Evolutionary conservation across 2,113 vertebrate species (phyloP).

Genomic region (Stigmatopora argus): DNA sequence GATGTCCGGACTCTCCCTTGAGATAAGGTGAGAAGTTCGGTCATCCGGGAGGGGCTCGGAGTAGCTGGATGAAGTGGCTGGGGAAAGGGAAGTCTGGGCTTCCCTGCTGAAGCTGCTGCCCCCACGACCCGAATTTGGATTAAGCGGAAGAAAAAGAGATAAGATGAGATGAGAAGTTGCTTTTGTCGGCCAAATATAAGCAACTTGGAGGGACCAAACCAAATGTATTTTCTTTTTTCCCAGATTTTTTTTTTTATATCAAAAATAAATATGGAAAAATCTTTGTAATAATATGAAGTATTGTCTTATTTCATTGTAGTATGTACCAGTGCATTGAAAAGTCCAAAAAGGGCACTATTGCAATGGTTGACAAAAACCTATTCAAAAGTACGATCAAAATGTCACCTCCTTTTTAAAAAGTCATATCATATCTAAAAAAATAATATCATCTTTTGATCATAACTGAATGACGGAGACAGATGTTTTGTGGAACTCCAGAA

Average conservation of each 20-base stretch:
- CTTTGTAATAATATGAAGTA: no score
- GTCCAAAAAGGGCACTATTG: neutral
- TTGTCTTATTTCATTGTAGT: neutral
- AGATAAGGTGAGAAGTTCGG: no score
- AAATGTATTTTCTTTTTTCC: neutral
- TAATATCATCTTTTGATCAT: slow-evolving; percentile 32
- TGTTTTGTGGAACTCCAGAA: slow-evolving; percentile 55
- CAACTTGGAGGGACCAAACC: neutral
- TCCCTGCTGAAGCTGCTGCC: no score
- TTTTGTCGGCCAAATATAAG: neutral
- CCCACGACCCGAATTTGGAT: no score
- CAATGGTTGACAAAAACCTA: slow-evolving; percentile 19
- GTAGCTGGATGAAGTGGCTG: no score
- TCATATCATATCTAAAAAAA: slow-evolving; percentile 31
- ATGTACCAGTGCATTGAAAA: no score
- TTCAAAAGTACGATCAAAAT: slow-evolving; percentile 20
- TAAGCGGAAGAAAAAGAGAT: no score
- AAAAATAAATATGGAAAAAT: neutral
- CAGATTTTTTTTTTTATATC: neutral
- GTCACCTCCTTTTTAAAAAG: neutral
- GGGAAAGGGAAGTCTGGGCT: no score
- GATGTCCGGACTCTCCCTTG: no score
- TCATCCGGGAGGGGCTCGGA: no score
- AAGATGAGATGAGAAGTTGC: neutral
- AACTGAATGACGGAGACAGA: slow-evolving; percentile 49